Conservation (phyloP, 2,113 vertebrate species). For the Myotis lucifugus region DNA sequence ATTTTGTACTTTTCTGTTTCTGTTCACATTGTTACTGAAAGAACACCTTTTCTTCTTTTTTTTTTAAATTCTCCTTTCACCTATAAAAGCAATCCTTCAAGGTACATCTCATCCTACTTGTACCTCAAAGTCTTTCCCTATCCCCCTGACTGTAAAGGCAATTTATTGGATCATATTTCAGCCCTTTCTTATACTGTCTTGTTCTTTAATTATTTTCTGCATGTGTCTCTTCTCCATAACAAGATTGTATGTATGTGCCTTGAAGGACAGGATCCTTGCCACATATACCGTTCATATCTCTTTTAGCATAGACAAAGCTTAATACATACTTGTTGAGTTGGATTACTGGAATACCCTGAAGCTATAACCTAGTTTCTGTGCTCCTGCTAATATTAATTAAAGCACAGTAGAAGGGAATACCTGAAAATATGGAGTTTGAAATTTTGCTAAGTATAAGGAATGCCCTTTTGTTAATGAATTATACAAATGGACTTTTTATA, state of each 20-base stretch:
- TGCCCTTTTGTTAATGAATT: constrained; percentile 46
- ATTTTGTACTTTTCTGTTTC: neutral
- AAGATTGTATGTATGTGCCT: neutral
- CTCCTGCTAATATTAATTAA: constrained; percentile 48
- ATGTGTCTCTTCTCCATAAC: neutral
- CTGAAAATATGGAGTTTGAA: constrained; percentile 32
- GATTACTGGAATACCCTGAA: neutral
- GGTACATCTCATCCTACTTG: neutral
- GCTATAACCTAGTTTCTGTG: neutral
- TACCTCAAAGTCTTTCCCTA: neutral
- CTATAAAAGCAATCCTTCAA: neutral
- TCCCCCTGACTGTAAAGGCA: neutral
- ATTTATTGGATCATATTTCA: neutral
- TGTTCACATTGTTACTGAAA: neutral
- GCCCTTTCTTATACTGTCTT: neutral
- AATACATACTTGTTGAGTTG: neutral
- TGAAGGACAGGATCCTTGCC: neutral
- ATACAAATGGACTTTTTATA: constrained; percentile 36
- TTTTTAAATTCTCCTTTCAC: neutral
- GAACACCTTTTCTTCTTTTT: neutral
- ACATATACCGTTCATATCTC: neutral
- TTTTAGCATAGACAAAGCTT: neutral
- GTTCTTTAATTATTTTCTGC: neutral
- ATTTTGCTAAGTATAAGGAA: constrained; percentile 31
- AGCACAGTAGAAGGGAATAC: neutral